Conservation (phyloP, 2,888 invertebrate species). For the Acrocyrtus sp. region DNA sequence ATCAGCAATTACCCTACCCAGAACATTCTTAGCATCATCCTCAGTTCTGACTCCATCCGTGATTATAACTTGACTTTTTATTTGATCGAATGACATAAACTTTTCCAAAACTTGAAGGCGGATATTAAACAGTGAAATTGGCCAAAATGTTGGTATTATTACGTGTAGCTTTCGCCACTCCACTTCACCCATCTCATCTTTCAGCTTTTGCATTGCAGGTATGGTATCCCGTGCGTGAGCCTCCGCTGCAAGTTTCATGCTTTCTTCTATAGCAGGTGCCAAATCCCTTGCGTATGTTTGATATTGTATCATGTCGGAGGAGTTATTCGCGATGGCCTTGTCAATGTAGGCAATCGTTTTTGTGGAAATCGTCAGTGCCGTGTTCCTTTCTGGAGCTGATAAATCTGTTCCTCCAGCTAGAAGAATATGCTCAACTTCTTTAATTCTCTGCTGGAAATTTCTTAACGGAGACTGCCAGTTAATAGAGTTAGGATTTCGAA, state of each 20-base stretch:
- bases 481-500: conserved; percentile 19
- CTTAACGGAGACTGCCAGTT: conserved; percentile 21
- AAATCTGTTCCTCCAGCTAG: background rate
- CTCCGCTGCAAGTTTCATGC: conserved; percentile 25
- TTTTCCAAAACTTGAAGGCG: conserved; percentile 35
- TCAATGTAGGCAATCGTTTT: background rate
- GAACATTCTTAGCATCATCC: conserved; percentile 31
- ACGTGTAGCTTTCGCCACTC: conserved; percentile 34
- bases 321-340: conserved; percentile 2
- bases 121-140: conserved; percentile 34
- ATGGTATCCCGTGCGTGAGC: conserved; percentile 27
- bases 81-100: conserved; percentile 37
- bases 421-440: background rate
- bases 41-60: conserved; percentile 29
- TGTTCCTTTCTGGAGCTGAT: background rate
- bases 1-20: conserved; percentile 40
- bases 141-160: conserved; percentile 48
- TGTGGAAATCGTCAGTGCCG: background rate
- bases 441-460: background rate
- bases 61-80: conserved; percentile 33
- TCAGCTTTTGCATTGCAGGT: conserved; percentile 18
- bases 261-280: conserved; percentile 29
- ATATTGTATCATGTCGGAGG: conserved; percentile 3
- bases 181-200: conserved; percentile 31
- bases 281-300: conserved; percentile 3